These are phyloP conservation scores for Campylomormyrus tamandua DNA, from an alignment of 2,113 vertebrate genomes.

Conservation along the genomic window DNA sequence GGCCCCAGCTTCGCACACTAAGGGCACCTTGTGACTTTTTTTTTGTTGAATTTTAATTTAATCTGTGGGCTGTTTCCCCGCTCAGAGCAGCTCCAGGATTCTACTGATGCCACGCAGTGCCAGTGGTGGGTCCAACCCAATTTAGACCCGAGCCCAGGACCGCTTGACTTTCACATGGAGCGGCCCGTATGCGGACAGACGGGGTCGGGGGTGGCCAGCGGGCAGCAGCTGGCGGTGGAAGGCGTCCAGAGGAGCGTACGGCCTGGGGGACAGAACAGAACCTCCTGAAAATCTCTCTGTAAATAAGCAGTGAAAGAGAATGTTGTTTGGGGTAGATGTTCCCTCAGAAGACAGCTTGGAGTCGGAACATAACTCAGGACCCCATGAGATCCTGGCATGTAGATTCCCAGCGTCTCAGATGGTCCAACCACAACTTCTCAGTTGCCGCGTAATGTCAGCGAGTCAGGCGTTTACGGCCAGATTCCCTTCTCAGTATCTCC, in stretches of 20 bases:
- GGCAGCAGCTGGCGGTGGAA: neutral
- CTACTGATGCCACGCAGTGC: neutral
- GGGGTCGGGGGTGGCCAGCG: neutral
- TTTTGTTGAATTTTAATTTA: slow-evolving; percentile 12
- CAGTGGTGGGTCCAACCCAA: neutral
- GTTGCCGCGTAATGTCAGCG: neutral
- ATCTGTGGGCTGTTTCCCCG: neutral
- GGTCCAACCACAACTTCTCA: neutral
- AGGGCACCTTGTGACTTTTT: slow-evolving; percentile 1
- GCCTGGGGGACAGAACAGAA: neutral
- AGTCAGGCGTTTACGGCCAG: neutral
- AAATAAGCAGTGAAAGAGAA: neutral
- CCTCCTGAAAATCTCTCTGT: neutral
- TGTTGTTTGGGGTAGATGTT: neutral
- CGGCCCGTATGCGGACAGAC: neutral
- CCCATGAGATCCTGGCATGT: neutral
- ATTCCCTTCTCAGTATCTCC: neutral
- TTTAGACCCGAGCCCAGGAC: neutral
- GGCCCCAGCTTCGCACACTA: neutral
- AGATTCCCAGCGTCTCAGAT: neutral
- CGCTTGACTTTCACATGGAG: neutral
- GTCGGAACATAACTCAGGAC: neutral
- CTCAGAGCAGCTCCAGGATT: neutral
- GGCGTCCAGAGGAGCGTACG: neutral
- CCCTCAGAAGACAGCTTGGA: neutral